A percentile compares a stretch with the other conserved stretches of the same genome.
phyloP scores from a whole-genome alignment of 2,797 vertebrate species.

The Artibeus jamaicensis region DNA sequence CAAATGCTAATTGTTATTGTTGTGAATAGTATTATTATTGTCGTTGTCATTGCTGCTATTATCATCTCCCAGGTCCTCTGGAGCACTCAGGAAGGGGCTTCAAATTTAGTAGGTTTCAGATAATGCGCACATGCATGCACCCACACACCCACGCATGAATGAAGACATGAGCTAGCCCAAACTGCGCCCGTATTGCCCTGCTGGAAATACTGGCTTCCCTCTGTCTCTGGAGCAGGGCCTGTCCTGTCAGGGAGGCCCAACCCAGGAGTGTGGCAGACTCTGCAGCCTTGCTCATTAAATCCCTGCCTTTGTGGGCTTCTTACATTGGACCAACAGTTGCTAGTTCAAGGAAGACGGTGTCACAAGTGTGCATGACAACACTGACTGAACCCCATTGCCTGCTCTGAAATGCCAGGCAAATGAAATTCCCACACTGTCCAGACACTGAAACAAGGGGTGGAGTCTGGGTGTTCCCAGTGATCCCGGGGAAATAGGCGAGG shows the following conservation, averaged over 20 bases:
- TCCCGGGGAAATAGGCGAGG: background rate
- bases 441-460: background rate
- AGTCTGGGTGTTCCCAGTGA: background rate
- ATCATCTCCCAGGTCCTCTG: background rate
- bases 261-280: background rate
- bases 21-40: background rate
- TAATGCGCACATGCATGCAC: too few species aligned
- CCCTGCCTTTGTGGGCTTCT: background rate
- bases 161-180: background rate
- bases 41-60: background rate
- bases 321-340: background rate
- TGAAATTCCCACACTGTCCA: background rate
- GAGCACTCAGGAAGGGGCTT: background rate
- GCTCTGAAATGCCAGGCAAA: background rate
- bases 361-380: background rate
- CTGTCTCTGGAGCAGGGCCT: background rate
- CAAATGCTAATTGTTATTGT: background rate
- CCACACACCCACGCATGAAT: background rate
- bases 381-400: background rate
- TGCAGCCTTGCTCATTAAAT: background rate
- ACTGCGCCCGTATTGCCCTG: background rate
- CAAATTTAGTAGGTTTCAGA: background rate
- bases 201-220: background rate
- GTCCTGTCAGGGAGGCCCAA: background rate
- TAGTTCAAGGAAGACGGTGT: background rate